Percentiles rank a stretch among this genome's conserved stretches.
These are phyloP conservation scores for Rhagonycha lutea DNA, from an alignment of 2,888 invertebrate genomes.

Conservation along the genomic window DNA sequence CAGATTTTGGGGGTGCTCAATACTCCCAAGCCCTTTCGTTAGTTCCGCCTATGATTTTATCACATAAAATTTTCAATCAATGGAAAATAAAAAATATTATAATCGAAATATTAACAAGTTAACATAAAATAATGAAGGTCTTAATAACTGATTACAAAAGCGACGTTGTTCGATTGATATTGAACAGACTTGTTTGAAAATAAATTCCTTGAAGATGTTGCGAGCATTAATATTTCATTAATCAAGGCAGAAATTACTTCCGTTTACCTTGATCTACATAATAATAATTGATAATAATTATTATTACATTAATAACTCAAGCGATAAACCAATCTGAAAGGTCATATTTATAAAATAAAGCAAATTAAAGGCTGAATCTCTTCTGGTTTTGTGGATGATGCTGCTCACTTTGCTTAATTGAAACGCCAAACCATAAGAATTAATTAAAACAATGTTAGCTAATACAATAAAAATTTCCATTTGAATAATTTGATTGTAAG, in stretches of 20 bases:
- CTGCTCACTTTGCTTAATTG: not conserved
- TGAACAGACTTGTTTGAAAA: not conserved
- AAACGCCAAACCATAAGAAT: not conserved
- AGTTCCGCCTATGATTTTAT: too few relatives aligned
- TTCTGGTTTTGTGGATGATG: not conserved
- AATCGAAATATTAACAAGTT: not conserved
- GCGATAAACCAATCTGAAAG: not conserved
- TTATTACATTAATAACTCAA: not conserved
- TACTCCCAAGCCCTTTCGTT: too few relatives aligned
- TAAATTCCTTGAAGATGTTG: not conserved
- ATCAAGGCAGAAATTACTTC: conserved; percentile 1
- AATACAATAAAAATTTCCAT: not conserved
- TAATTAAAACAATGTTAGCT: not conserved
- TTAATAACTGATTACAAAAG: not conserved
- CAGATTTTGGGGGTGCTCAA: too few relatives aligned
- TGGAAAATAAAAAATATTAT: not conserved
- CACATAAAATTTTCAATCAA: not conserved
- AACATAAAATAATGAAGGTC: not conserved
- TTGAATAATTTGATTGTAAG: not conserved
- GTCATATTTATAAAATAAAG: not conserved
- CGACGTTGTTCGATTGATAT: not conserved
- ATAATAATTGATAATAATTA: not conserved
- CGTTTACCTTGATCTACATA: conserved; percentile 1
- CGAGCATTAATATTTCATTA: not conserved
- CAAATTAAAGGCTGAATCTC: not conserved